Conservation (phyloP, 1,140 invertebrate genomes). For the Trichonephila inaurata region DNA sequence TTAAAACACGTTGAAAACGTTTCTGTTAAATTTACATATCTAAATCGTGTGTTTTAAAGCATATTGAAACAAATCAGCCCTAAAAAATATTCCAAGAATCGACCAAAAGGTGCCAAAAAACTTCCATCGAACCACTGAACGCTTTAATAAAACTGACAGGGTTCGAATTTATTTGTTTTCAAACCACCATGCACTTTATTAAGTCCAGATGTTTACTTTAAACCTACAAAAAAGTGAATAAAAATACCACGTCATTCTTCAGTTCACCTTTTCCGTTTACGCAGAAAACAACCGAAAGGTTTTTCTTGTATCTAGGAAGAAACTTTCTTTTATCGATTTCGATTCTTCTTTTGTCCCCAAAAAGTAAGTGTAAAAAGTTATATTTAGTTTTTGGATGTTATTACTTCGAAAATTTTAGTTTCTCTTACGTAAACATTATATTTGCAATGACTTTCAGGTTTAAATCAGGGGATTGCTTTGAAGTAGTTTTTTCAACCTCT, state of each 20-base stretch:
- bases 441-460: neutral
- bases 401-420: neutral
- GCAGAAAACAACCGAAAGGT: neutral
- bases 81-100: no score
- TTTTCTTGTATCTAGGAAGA: neutral
- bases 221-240: neutral
- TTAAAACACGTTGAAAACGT: no score
- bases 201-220: constrained; percentile 20
- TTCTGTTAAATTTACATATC: no score
- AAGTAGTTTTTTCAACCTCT: neutral
- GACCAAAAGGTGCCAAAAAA: no score
- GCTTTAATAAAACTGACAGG: neutral
- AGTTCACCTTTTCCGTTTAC: neutral
- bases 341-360: neutral
- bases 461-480: neutral
- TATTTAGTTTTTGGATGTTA: neutral
- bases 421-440: neutral
- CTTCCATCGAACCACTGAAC: neutral
- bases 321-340: neutral
- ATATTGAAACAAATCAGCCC: no score
- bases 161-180: neutral
- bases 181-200: constrained; percentile 3
- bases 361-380: neutral
- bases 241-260: neutral
- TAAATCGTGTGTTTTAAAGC: no score